Conservation (phyloP, 2,113 vertebrate genomes). For the Eulemur macaco region DNA sequence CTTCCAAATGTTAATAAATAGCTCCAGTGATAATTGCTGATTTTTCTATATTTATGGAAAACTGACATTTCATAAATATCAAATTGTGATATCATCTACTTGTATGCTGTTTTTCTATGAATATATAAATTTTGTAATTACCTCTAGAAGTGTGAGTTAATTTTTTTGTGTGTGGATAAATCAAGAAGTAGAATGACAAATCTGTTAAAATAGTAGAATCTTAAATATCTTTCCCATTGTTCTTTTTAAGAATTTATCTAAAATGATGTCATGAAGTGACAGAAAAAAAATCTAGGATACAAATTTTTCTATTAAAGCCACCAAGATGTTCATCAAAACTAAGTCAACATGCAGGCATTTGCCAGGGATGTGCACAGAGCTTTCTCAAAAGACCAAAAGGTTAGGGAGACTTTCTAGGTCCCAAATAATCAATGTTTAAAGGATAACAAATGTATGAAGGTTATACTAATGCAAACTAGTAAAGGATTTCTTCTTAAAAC, state of each 20-base stretch:
- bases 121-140: conserved; percentile 85
- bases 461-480: conserved; percentile 59
- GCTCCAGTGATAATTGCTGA: conserved; percentile 83
- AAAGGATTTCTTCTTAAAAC: conserved; percentile 55
- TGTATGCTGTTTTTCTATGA: conserved; percentile 82
- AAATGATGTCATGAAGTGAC: conserved; percentile 78
- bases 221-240: conserved; percentile 73
- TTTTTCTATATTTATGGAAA: conserved; percentile 86
- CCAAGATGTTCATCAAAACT: conserved; percentile 67
- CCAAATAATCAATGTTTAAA: conserved; percentile 70
- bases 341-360: conserved; percentile 70
- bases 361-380: background rate
- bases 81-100: conserved; percentile 84
- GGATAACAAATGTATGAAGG: conserved; percentile 48
- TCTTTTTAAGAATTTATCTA: conserved; percentile 77
- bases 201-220: conserved; percentile 79
- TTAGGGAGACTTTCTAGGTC: background rate
- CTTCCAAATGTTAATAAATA: conserved; percentile 87
- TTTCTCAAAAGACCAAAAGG: conserved; percentile 70
- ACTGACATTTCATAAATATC: conserved; percentile 87
- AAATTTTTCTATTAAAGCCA: conserved; percentile 77
- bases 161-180: conserved; percentile 71
- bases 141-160: conserved; percentile 80
- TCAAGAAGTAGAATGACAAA: conserved; percentile 76
- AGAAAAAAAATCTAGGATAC: conserved; percentile 75